Conservation (phyloP, 2,888 invertebrate species). For the Cephus spinipes region DNA sequence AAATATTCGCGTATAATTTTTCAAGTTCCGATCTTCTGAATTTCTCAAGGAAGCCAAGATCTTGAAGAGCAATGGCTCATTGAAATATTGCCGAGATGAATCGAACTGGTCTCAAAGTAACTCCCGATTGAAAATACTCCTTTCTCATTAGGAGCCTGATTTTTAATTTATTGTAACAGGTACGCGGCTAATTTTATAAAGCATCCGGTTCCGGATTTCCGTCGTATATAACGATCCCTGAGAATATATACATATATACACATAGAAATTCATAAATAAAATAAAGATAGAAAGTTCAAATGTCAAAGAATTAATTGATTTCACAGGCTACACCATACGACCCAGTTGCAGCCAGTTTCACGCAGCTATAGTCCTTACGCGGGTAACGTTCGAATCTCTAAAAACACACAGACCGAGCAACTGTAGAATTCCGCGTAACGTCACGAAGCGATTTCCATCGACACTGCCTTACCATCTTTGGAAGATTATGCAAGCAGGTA, state of each 20-base stretch:
- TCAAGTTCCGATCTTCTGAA: background rate
- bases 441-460: background rate
- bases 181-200: background rate
- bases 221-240: background rate
- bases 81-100: background rate
- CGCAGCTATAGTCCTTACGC: background rate
- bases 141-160: constrained; percentile 15
- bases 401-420: background rate
- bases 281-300: background rate
- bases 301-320: background rate
- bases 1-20: background rate
- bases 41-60: background rate
- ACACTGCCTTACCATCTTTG: constrained; percentile 35
- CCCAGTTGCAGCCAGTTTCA: background rate
- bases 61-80: background rate
- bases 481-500: constrained; percentile 45
- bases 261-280: background rate
- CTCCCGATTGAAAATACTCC: constrained; percentile 21
- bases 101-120: constrained; percentile 23
- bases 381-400: background rate
- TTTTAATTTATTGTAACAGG: constrained; percentile 1
- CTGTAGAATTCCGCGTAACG: background rate
- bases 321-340: background rate
- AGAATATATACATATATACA: background rate
- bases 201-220: background rate